Conservation (phyloP, 2,113 vertebrate genomes). For the Agelaius tricolor region DNA sequence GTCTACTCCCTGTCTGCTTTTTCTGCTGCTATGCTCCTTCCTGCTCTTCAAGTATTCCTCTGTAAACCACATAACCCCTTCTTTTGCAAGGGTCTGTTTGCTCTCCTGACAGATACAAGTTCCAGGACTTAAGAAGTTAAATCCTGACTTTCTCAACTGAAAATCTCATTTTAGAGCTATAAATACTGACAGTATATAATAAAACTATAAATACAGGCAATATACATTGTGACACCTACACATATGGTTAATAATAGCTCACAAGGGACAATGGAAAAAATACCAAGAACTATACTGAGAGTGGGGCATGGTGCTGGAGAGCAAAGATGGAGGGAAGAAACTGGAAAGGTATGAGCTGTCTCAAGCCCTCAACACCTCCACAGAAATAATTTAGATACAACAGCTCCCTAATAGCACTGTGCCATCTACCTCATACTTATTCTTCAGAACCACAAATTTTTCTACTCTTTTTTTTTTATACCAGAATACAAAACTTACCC, state of each 20-base stretch:
- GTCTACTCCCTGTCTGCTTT: background rate
- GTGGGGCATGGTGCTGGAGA: background rate
- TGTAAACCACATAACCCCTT: background rate
- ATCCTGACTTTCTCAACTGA: background rate
- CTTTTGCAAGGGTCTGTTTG: background rate
- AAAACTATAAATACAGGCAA: constrained; percentile 56
- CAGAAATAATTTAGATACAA: background rate
- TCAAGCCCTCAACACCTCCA: background rate
- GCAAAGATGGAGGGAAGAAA: background rate
- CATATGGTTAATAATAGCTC: constrained; percentile 38
- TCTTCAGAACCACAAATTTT: background rate
- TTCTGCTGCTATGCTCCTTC: background rate
- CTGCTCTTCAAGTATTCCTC: background rate
- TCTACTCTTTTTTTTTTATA: background rate
- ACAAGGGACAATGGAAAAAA: constrained; percentile 45
- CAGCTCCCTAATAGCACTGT: background rate
- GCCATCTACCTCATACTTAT: background rate
- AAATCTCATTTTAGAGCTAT: constrained; percentile 22
- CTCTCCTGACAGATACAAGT: background rate
- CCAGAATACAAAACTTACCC: background rate
- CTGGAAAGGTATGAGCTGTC: background rate
- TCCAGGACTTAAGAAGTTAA: constrained; percentile 19
- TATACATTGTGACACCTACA: constrained; percentile 48
- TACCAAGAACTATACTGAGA: background rate
- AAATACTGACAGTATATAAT: constrained; percentile 49